Evolutionary conservation across 1,140 invertebrate species (phyloP), one percentile per base, ranked within the genome.

Genomic region (Microplitis demolitor): DNA sequence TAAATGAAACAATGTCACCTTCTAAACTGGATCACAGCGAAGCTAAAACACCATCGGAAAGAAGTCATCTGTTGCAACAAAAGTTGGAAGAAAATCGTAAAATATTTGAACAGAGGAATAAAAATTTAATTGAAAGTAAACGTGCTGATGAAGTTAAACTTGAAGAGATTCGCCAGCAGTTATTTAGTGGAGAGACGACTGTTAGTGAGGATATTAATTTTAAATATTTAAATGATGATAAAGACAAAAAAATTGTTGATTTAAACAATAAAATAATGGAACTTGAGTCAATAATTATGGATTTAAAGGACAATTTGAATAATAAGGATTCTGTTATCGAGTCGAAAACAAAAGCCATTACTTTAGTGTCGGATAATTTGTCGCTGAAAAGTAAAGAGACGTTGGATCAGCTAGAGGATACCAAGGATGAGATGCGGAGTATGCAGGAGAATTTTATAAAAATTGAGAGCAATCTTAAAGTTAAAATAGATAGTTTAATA

Each of bases 291-390:
- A 89, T 87, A 74, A 88, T 93, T 62, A 79, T 93, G 45, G 92
- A 93, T 84, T 87, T 93, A 67, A 91, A 92, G 87, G 94, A 96
- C 85, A 93, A 92, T 84, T 88, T 95, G 16, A 92, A 92, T 79
- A 95, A 96, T 80, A 96, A 96, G 83, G 94, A 96, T 83, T 92
- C 92, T 79, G 93, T 97, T 56, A 95, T 96, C 79, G 91, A 94
- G 83, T 92, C 95, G 9, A 90, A 94, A 83, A 95, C 93, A 75
- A 91, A 92, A 86, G 94, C 95, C 16, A 91, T 93, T 45, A 90
- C 92, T n/a, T 85, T 94, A 68, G 91, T 94, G 89, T 91, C 92
- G 4, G 93, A 92, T 75, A 92, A 91, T 83, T 86, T 94, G 63
- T 92, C 90, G 75, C 91, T 89, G 82, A 93, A 92, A 85, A 90